A percentile compares a stretch with the other conserved stretches of the same genome.
phyloP scores from a whole-genome alignment of 2,888 invertebrate species.

The Seladonia tumulorum region DNA sequence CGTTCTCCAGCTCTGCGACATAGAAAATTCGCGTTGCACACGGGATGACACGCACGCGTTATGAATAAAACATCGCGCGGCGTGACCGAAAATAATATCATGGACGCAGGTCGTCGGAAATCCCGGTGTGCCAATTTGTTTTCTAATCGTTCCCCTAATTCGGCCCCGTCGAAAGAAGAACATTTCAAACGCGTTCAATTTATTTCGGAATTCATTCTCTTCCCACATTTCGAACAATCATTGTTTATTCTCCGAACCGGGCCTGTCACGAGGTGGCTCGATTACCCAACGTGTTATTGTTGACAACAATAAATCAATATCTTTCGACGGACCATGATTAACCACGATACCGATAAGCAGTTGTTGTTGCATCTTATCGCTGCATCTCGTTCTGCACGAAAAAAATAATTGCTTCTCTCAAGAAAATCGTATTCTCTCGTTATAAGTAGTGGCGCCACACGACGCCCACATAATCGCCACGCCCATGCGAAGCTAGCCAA shows the following conservation, averaged over 20 bases:
- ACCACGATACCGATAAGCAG: background rate
- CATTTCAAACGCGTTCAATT: background rate
- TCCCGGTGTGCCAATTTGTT: conserved; percentile 13
- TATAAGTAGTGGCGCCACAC: background rate
- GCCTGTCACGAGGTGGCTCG: background rate
- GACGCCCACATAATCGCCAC: background rate
- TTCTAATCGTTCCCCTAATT: conserved; percentile 26
- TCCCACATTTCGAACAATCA: background rate
- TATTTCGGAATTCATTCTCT: background rate
- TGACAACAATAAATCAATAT: conserved; percentile 26
- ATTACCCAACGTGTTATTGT: conserved; percentile 9
- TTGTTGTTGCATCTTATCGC: conserved; percentile 21
- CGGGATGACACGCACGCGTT: conserved; percentile 34
- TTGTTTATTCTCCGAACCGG: background rate
- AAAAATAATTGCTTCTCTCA: background rate
- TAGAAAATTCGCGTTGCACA: background rate
- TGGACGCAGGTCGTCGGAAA: conserved; percentile 16
- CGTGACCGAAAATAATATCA: conserved; percentile 41
- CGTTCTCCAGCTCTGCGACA: background rate
- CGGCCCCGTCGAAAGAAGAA: background rate
- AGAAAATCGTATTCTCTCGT: background rate
- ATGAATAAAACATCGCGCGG: conserved; percentile 44
- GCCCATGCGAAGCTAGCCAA: background rate
- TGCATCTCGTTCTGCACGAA: background rate
- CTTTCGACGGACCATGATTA: conserved; percentile 26